A percentile compares a stretch with the other conserved stretches of the same genome.
Conservation (phyloP, 2,888 invertebrate species). For the Iphiclides podalirius region DNA sequence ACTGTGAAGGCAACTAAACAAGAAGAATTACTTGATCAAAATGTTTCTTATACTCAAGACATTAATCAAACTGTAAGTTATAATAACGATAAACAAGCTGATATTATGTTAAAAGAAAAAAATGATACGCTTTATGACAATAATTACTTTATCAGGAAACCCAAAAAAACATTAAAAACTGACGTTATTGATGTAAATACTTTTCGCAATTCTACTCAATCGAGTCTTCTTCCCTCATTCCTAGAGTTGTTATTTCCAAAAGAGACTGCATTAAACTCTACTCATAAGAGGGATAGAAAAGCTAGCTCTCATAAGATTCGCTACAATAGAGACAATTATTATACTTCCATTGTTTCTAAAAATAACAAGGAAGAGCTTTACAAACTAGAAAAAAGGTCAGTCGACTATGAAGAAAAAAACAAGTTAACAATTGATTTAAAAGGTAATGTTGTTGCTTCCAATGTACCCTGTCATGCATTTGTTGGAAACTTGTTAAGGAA, state of each 20-base stretch:
- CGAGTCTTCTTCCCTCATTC: slow-evolving; percentile 48
- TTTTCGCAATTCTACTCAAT: slow-evolving; percentile 26
- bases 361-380: slow-evolving; percentile 36
- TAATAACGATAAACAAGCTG: no score
- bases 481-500: slow-evolving; percentile 63
- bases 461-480: slow-evolving; percentile 64
- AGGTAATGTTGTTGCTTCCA: slow-evolving; percentile 63
- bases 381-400: slow-evolving; percentile 23
- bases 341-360: background rate
- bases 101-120: no score
- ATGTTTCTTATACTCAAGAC: no score
- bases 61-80: no score
- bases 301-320: background rate
- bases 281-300: slow-evolving; percentile 32
- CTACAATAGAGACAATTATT: slow-evolving; percentile 28
- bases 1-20: background rate
- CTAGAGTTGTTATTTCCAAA: slow-evolving; percentile 50
- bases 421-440: slow-evolving; percentile 59
- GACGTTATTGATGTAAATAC: no score
- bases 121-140: no score
- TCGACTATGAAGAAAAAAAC: slow-evolving; percentile 12
- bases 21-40: background rate
- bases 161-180: no score
- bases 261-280: slow-evolving; percentile 28
- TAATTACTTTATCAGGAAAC: no score